Conservation (phyloP, 2,797 vertebrate species). For the Myotis myotis region DNA sequence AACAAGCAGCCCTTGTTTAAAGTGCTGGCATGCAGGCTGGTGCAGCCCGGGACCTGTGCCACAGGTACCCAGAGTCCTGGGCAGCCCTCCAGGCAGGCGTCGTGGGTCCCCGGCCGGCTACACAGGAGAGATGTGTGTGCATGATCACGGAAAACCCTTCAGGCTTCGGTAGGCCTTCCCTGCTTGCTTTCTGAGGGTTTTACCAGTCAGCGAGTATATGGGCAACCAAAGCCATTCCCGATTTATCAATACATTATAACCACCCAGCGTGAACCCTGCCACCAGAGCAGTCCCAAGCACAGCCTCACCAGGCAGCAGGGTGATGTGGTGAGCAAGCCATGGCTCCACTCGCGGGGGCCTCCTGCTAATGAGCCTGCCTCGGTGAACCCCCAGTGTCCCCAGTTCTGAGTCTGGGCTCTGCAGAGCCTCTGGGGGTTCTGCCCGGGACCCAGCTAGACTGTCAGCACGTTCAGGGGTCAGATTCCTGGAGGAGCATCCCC, state of each 20-base stretch:
- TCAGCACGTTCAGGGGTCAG: too few species aligned
- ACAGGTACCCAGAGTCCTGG: background rate
- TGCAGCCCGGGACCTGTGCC: background rate
- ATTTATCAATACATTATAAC: background rate
- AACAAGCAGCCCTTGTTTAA: background rate
- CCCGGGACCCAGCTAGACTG: background rate
- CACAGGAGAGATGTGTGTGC: background rate
- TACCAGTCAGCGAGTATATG: background rate
- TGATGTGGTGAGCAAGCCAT: rapidly evolving
- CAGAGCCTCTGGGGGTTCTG: background rate
- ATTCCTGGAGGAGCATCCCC: background rate
- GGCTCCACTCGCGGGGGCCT: background rate
- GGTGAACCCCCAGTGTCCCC: background rate
- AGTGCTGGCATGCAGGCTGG: background rate
- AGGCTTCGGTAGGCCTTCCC: background rate
- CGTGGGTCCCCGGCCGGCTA: rapidly evolving
- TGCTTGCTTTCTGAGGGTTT: background rate
- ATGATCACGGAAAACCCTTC: background rate
- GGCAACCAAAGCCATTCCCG: background rate
- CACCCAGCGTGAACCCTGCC: background rate
- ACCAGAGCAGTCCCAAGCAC: background rate
- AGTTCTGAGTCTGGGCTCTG: background rate
- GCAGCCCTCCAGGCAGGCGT: background rate
- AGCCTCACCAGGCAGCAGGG: background rate
- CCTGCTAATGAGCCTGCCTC: background rate